phyloP scores from a whole-genome alignment of 1,140 invertebrate genomes.

The Mercenaria mercenaria region DNA sequence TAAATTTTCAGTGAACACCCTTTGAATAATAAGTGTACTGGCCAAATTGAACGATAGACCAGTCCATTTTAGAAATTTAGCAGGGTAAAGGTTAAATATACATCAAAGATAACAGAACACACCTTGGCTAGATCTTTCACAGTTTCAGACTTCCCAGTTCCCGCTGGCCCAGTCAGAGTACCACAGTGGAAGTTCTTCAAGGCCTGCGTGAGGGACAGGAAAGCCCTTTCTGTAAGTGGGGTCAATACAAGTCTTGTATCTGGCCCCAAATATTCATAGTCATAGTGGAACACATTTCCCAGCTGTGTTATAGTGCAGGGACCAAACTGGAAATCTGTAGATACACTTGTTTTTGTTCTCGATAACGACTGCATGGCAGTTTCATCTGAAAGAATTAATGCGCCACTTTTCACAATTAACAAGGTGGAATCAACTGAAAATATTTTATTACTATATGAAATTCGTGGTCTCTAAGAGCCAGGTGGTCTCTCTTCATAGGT shows the following conservation, averaged over 20 bases:
- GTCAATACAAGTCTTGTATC: slow-evolving; percentile 77
- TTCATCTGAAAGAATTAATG: slow-evolving; percentile 19
- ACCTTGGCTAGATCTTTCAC: slow-evolving; percentile 83
- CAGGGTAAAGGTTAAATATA: no score
- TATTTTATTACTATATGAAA: neutral
- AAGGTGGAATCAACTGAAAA: slow-evolving; percentile 3
- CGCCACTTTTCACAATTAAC: neutral
- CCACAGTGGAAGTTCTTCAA: slow-evolving; percentile 83
- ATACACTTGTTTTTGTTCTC: slow-evolving; percentile 80
- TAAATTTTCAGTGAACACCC: no score
- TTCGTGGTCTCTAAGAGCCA: no score
- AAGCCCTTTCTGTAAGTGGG: slow-evolving; percentile 82
- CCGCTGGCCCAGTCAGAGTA: slow-evolving; percentile 80
- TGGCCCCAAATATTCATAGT: slow-evolving; percentile 84
- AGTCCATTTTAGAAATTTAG: no score
- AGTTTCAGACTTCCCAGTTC: slow-evolving; percentile 84
- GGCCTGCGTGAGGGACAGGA: slow-evolving; percentile 81
- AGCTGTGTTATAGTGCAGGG: slow-evolving; percentile 82
- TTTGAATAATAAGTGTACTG: no score
- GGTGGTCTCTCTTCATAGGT: no score
- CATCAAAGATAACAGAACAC: no score
- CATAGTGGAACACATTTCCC: slow-evolving; percentile 80
- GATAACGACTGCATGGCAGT: slow-evolving; percentile 30
- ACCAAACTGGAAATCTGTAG: slow-evolving; percentile 82
- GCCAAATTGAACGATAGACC: no score